Base-by-base conservation (phyloP, 2,888 invertebrate genomes). In the Dryocosmus kuriphilus region DNA sequence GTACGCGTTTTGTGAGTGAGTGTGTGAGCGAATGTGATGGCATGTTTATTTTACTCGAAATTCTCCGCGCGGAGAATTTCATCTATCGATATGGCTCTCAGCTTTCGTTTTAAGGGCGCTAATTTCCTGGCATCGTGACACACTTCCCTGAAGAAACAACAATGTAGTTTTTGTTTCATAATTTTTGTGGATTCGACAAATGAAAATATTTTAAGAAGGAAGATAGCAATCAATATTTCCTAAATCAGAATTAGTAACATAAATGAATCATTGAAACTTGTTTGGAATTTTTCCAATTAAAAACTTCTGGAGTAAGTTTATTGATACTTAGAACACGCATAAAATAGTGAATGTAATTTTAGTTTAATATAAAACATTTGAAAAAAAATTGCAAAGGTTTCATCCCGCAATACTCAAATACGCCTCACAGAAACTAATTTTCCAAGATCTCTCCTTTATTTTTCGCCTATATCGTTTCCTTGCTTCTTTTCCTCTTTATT, bases 81-180 rank as follows among this genome's bases (percentile, higher is more conserved):
- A 71, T 27, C 74, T 74, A 19, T 74, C 60, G 57, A 22, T 60
- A 60, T 74, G 74, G 32, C 27, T 74, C 60, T 71, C 22, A 71
- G 71, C 71, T 80, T 65, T 76, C 51, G 60, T 55, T 78, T 76
- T 73, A 35, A 27, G 63, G 38, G n/a, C 77, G 63, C 73, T 78
- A 78, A 80, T 76, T 78, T 76, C 76, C 65, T 80, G 80, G 80
- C 80, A 73, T 80, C 71, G 32, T 24, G 30, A n/a, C n/a, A 71
- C 22, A 27, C 30, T 51, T 71, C 30, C n/a, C 16, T 14, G 24
- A 24, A 41, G 24, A 27, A 46, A 38, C n/a, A 14, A 14, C 27
- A 24, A 60, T 16, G 1, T 16, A 0, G 5, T 60, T 16, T 27
- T 5, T 6, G 16, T 60, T 24, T 57, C 14, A 57, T 57, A 57